phyloP scores from a whole-genome alignment of 1,140 invertebrate species.

The Thaumatotibia leucotreta region DNA sequence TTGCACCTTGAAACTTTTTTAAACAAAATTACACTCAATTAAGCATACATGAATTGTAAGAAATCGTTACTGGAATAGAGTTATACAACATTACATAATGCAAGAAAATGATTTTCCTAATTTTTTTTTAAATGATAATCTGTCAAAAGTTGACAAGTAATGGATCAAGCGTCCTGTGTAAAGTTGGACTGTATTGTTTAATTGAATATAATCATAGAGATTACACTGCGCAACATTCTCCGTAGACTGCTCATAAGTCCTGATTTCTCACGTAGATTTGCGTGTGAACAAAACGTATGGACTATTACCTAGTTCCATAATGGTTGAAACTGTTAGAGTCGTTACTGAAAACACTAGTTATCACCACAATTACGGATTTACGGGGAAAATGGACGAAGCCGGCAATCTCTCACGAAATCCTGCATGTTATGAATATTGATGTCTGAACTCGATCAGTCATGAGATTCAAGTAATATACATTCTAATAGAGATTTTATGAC shows the following conservation, averaged over 20 bases:
- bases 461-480: not conserved
- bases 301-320: not conserved
- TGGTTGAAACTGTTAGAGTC: not conserved
- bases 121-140: too few species aligned
- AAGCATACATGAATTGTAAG: too few species aligned
- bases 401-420: not conserved
- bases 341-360: not conserved
- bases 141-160: too few species aligned
- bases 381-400: not conserved
- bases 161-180: too few species aligned
- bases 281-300: slow-evolving; percentile 4
- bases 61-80: too few species aligned
- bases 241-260: not conserved
- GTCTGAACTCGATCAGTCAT: not conserved
- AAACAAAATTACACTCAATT: too few species aligned
- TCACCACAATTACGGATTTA: not conserved
- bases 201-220: not conserved
- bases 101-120: too few species aligned
- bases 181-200: not conserved
- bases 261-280: slow-evolving; percentile 2
- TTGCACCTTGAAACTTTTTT: too few species aligned
- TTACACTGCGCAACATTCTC: not conserved
- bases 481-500: not conserved
- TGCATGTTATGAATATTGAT: not conserved
- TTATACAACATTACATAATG: too few species aligned